Evolutionary conservation across 1,140 invertebrate genomes (phyloP).

Genomic region (Acromyrmex charruanus): DNA sequence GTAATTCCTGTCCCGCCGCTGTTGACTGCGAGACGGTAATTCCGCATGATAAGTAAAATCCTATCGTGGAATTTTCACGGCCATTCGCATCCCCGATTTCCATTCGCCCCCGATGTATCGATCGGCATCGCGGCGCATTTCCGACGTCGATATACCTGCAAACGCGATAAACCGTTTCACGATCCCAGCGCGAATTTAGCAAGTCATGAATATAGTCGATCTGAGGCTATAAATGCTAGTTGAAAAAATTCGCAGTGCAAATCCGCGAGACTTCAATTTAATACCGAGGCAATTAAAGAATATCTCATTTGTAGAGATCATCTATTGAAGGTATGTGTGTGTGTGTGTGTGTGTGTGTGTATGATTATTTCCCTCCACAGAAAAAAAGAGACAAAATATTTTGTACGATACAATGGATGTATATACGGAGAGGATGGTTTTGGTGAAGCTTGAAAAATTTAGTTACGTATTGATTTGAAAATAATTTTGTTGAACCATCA

Average conservation of each 20-base stretch:
- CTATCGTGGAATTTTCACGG: conserved; percentile 65
- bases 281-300: not conserved
- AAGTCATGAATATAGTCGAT: not conserved
- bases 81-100: conserved; percentile 38
- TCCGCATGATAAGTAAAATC: conserved; percentile 72
- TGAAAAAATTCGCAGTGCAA: not conserved
- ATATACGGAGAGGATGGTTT: too few relatives aligned
- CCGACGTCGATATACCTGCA: not conserved
- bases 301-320: conserved; percentile 21
- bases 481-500: too few relatives aligned
- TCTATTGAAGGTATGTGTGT: not conserved
- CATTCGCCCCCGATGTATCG: conserved; percentile 9
- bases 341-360: not conserved
- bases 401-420: not conserved
- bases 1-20: conserved; percentile 10
- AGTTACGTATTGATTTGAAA: too few relatives aligned
- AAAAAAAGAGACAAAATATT: not conserved
- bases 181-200: conserved; percentile 23
- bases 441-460: too few relatives aligned
- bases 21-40: conserved; percentile 44
- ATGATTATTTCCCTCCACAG: not conserved
- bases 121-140: not conserved
- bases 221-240: not conserved
- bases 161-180: conserved; percentile 28
- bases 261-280: not conserved